Evolutionary conservation across 2,888 invertebrate genomes (phyloP), one percentile per base, ranked within the genome.

Genomic region (Parnassius orleans): DNA sequence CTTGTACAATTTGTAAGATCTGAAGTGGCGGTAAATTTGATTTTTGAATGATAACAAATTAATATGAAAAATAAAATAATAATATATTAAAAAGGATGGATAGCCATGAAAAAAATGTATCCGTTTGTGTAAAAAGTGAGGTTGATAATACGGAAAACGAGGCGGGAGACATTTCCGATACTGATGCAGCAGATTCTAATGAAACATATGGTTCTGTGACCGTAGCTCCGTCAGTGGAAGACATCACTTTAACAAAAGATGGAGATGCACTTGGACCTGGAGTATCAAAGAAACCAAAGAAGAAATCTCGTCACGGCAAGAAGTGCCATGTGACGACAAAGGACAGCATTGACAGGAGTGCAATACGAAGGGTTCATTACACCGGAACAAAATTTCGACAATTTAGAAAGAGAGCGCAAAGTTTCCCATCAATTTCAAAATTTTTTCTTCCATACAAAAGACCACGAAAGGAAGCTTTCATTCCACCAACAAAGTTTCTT

Each of bases 401-500:
- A 80, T 86, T 83, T 46, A 90, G 95, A 44, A 96, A 95, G 81
- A 92, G 95, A 54, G 92, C 94, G 51, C 94, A 95, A 78, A 94
- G 93, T 76, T 95, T 95, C 72, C 93, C 94, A 41, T 92, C 93
- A 24, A 92, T 93, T 71, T 94, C 95, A 2, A 96, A 96, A 79
- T 95, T 95, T 81, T 95, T 95, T 79, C 92, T 95, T 55, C 95
- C 95, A 0, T 94, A 95, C 72, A 96, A 96, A 75, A 93, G 95
- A 63, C 93, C 95, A 57, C 94, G 95, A 69, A 95, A 95, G 74
- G 94, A 95, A 69, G 93, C 93, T 61, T 94, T 96, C 69, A 96
- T 97, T 74, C 95, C 97, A 58, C 98, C 98, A 0, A 97, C 97
- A 0, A 98, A 98, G 84, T 98, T 99, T 86, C 89, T 98, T 5